A percentile compares a stretch with the other conserved stretches of the same genome.
Conservation (phyloP, 2,113 vertebrate species). For the Melanerpes aurifrons region DNA sequence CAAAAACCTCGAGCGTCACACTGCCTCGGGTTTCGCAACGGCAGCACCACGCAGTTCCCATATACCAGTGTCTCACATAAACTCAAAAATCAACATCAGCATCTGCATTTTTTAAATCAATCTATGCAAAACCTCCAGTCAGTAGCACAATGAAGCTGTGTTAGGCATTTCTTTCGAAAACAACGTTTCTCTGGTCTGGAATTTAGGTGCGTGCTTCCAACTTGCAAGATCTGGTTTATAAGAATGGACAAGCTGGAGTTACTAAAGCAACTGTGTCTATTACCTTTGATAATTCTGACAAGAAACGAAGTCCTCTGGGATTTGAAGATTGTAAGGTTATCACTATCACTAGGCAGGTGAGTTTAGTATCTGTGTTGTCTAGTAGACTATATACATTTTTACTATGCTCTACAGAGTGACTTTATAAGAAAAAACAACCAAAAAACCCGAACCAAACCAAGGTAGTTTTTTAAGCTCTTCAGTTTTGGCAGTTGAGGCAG, state of each 20-base stretch:
- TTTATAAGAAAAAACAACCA: background rate
- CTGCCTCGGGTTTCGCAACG: background rate
- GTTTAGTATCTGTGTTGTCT: background rate
- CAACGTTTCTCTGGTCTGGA: background rate
- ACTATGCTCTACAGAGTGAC: background rate
- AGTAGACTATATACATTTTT: background rate
- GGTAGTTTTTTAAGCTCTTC: background rate
- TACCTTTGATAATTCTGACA: conserved; percentile 94
- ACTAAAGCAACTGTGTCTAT: conserved; percentile 92
- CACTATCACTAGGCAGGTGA: conserved; percentile 92
- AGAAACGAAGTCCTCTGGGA: conserved; percentile 90
- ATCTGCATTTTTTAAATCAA: rapidly evolving
- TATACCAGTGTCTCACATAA: background rate
- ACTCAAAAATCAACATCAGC: background rate
- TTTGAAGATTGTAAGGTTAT: conserved; percentile 92
- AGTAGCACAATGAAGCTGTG: background rate
- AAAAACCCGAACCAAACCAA: background rate
- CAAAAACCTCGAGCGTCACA: background rate
- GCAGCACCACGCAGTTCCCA: background rate
- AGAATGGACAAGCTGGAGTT: conserved; percentile 93
- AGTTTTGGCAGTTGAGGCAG: background rate
- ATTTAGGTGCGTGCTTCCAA: conserved; percentile 90
- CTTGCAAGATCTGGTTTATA: conserved; percentile 94
- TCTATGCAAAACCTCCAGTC: background rate
- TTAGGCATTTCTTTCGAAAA: background rate